Base-by-base conservation (phyloP, 2,888 invertebrate species). In the Seira sanloemensis region DNA sequence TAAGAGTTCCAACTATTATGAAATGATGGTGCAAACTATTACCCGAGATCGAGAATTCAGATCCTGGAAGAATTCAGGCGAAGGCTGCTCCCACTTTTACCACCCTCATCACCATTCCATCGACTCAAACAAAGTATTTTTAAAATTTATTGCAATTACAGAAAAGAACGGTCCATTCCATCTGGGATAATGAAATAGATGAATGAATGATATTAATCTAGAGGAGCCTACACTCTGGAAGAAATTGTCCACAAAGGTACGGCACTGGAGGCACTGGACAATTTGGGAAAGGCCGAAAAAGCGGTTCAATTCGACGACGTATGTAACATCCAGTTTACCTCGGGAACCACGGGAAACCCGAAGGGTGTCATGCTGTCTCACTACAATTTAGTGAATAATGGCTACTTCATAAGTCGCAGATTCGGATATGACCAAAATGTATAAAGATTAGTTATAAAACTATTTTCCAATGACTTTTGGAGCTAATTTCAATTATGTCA, bases 281-380 rank as follows among this genome's bases (percentile, higher is more conserved):
- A 89, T 18, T 89, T 93, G 54, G 87, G 90, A 16, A 90, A 92
- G 58, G 90, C 92, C 75, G 94, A 94, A 90, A 88, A 91, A 0
- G 89, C 90, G 0, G 92, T 96, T 12, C 92, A 93, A 71, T 94
- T 95, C 46, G 94, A 95, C 90, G 93, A 93, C 65, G 93, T 94
- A 0, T 94, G 94, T 89, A 96, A 95, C 90, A 94, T 97, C 88
- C 94, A 96, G 90, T 97, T 96, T 90, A 96, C 97, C 0, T 97
- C 97, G 0, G 93, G 62, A 1, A 62, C 62, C 2, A 62, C 62
- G 2, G 62, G 62, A 62, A 62, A 62, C 21, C 62, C 62, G 9
- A 62, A 62, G 23, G 62, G 62, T 19, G 62, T 62, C 7, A 62
- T 62, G 62, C 88, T 92, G 1, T 89, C 91, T 1, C 93, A 93